Evolutionary conservation across 2,113 vertebrate genomes (phyloP).

Genomic region (Odontophorus gujanensis): DNA sequence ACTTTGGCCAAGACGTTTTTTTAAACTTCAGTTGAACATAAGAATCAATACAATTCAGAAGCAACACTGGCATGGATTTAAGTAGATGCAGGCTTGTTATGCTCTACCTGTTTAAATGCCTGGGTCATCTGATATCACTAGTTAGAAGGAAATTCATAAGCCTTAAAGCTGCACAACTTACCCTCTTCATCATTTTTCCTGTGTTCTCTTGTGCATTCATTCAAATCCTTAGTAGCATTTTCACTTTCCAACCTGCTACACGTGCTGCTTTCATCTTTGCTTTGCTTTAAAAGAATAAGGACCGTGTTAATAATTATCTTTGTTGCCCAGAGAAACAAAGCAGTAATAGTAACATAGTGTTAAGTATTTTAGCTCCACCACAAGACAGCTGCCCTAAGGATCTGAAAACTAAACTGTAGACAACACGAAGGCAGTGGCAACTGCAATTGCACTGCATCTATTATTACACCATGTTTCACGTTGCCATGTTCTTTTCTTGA

Average conservation of each 20-base stretch:
- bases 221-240: not conserved
- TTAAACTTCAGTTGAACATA: not conserved
- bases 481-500: accelerated
- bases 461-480: not conserved
- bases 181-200: constrained; percentile 30
- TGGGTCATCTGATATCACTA: not conserved
- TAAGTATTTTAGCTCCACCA: not conserved
- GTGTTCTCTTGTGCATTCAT: constrained; percentile 14
- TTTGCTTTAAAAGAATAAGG: constrained; percentile 58
- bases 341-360: not conserved
- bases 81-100: not conserved
- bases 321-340: not conserved
- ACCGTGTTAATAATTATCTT: not conserved
- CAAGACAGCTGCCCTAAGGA: not conserved
- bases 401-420: not conserved
- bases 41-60: not conserved
- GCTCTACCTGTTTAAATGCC: not conserved
- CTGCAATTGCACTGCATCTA: not conserved
- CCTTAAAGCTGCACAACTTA: constrained; percentile 19
- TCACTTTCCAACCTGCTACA: not conserved
- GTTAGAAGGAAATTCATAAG: not conserved
- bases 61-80: not conserved
- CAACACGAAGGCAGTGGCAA: not conserved
- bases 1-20: not conserved
- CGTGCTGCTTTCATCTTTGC: constrained; percentile 2